Evolutionary conservation across 1,140 invertebrate species (phyloP).

Genomic region (Micrasema minimum): DNA sequence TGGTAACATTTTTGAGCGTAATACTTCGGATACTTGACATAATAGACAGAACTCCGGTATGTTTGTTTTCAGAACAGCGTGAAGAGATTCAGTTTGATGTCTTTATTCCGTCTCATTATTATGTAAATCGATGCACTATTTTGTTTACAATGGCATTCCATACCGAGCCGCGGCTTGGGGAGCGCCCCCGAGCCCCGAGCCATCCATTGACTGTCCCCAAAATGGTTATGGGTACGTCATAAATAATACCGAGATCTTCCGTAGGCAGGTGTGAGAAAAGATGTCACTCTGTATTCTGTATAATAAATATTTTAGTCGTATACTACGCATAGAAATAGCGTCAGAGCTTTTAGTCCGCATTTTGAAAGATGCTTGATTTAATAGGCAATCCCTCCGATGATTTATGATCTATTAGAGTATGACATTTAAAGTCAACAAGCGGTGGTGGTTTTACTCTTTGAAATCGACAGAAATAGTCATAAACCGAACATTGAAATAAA

Average conservation of each 20-base stretch:
- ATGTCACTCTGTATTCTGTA: constrained; percentile 2
- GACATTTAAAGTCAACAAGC: constrained; percentile 4
- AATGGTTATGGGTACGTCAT: constrained; percentile 31
- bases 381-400: constrained; percentile 8
- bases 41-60: background rate
- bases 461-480: background rate
- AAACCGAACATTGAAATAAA: too few species aligned
- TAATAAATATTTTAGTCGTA: background rate
- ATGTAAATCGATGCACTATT: constrained; percentile 47
- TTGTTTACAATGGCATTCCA: constrained; percentile 46
- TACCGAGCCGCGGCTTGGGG: background rate
- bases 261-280: constrained; percentile 36
- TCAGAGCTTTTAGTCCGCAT: background rate
- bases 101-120: constrained; percentile 39
- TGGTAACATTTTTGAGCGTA: background rate
- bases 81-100: constrained; percentile 4
- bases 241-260: constrained; percentile 3
- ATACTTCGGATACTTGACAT: background rate
- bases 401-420: background rate
- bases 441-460: background rate
- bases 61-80: constrained; percentile 19
- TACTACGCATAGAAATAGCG: background rate
- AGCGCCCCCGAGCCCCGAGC: background rate
- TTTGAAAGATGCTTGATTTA: constrained; percentile 3
- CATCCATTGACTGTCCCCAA: constrained; percentile 32